phyloP scores from a whole-genome alignment of 2,888 invertebrate species.

The Seira musarum region DNA sequence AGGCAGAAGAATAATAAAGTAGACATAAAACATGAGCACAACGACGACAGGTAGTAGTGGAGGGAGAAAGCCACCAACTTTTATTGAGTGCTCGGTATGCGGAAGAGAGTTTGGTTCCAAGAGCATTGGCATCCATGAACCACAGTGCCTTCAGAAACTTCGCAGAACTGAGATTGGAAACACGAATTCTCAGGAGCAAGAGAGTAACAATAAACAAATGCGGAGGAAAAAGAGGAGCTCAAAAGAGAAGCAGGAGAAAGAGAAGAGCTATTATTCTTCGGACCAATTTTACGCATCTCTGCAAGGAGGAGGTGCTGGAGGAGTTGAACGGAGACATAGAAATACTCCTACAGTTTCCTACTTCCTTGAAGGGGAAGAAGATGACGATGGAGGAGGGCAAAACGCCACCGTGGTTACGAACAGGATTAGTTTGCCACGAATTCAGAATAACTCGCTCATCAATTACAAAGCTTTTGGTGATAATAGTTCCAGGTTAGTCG shows the following conservation, averaged over 20 bases:
- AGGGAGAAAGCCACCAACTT: conserved; percentile 66
- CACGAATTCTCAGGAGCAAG: conserved; percentile 29
- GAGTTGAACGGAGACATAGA: conserved; percentile 11
- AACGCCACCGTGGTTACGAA: conserved; percentile 51
- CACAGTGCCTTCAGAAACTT: conserved; percentile 68
- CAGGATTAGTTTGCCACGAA: conserved; percentile 53
- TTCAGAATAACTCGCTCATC: conserved; percentile 45
- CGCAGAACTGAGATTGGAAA: conserved; percentile 65
- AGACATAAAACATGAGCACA: conserved; percentile 30
- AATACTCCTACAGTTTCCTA: conserved; percentile 32
- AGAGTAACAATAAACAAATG: conserved; percentile 36
- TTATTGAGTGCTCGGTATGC: conserved; percentile 68
- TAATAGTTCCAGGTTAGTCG: conserved; percentile 48
- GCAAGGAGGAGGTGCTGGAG: conserved; percentile 9
- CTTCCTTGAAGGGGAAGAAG: background rate
- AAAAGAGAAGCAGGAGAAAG: conserved; percentile 39
- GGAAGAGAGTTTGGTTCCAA: conserved; percentile 69
- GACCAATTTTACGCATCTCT: conserved; percentile 36
- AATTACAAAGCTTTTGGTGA: conserved; percentile 45
- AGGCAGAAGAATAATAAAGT: background rate
- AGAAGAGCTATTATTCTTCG: background rate
- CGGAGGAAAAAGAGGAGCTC: conserved; percentile 65
- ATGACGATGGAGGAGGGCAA: background rate
- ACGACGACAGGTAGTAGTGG: conserved; percentile 23
- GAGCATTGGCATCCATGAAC: conserved; percentile 68